Evolutionary conservation across 2,888 invertebrate species (phyloP), one percentile per base, ranked within the genome.

Genomic region (Elegia similella): DNA sequence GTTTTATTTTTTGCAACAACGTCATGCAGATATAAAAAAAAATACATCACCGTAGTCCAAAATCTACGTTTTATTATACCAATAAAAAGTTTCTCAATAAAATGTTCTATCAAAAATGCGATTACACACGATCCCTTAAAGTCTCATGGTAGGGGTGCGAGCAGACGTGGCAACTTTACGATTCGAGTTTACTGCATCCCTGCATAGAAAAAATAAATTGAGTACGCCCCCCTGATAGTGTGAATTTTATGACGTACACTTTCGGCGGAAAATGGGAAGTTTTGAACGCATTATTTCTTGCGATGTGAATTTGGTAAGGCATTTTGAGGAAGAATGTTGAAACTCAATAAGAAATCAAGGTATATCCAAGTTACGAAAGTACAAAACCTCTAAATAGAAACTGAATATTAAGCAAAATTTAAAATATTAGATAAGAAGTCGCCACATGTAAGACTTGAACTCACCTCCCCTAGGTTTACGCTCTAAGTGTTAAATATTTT

Each of bases 201-300:
- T 86, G 88, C 88, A 88, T 68, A 87, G 86, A 86, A 88, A 89
- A 89, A 89, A 90, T 88, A 90, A 89, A 90, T 90, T 88, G 88
- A 78, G 77, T 76, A 82, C 85, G 81, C 88, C 88, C 89, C 81
- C 76, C 73, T 67, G 69, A 71, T 68, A 80, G 71, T 67, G 69
- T 63, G 70, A 67, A 70, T 75, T 85, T 84, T 86, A 83, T 75
- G 82, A 66, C 38, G 53, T 54, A 65, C 59, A 60, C 60, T 60
- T 38, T 38, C n/a, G 38, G 52, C 59, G 56, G 38, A n/a, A n/a
- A 38, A 23, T 23, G 23, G 23, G 23, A 23, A 23, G 23, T 23
- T 23, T 23, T 23, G 23, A 23, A 23, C 23, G 23, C 23, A 23
- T 23, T 23, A 23, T 23, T 23, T 23, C 2, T 23, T 23, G 23